A percentile compares a stretch with the other conserved stretches of the same genome.
Conservation (phyloP, 2,113 vertebrate genomes). For the Scalopus aquaticus region DNA sequence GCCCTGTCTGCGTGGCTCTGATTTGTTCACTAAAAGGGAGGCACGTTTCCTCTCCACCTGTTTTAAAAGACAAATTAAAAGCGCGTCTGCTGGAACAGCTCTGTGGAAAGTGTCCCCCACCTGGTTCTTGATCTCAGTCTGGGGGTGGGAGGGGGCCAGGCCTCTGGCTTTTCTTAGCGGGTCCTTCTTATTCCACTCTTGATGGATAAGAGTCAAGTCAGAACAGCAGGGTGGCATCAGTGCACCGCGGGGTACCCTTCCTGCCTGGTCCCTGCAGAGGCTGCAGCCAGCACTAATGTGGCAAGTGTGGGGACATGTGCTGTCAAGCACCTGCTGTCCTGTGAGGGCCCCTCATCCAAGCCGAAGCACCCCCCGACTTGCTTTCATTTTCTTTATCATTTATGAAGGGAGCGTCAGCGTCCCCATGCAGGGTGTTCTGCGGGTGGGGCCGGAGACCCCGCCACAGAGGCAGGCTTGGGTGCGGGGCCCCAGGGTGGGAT, state of each 20-base stretch:
- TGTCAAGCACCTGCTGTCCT: not conserved
- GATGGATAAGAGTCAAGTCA: not conserved
- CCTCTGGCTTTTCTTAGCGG: conserved; percentile 2
- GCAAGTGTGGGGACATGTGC: not conserved
- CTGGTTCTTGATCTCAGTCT: not conserved
- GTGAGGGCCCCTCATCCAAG: not conserved
- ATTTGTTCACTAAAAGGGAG: not conserved
- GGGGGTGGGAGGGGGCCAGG: not conserved
- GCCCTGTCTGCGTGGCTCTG: not conserved
- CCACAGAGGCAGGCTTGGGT: not conserved
- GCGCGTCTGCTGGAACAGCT: not conserved
- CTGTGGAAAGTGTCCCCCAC: fast-evolving
- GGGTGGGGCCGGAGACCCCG: not conserved
- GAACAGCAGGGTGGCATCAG: not conserved
- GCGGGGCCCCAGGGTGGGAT: not conserved
- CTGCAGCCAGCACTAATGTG: not conserved
- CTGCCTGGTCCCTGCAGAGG: not conserved
- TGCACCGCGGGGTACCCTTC: not conserved
- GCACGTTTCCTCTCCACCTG: not conserved
- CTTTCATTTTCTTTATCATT: conserved; percentile 19
- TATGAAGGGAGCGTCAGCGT: not conserved
- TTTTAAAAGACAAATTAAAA: not conserved
- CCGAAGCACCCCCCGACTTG: not conserved
- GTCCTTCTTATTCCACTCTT: not conserved
- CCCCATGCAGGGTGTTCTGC: fast-evolving